Base-by-base conservation (phyloP, 53 echinoderm and acorn worm genomes). In the Crossaster papposus region DNA sequence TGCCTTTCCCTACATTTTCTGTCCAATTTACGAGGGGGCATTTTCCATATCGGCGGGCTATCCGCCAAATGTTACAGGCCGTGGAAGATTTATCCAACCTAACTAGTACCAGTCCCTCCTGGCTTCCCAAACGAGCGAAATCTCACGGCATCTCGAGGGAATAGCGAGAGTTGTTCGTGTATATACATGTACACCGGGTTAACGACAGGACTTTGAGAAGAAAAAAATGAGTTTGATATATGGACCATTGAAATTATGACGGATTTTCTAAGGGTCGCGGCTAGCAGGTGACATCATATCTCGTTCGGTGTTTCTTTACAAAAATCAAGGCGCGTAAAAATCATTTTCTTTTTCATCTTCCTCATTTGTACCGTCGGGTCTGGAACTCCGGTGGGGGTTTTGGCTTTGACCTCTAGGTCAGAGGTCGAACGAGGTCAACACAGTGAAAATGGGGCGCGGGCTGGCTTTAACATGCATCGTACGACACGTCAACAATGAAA, bases 131-230 rank as follows among this genome's bases (percentile, higher is more conserved):
- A 65, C 65, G 32, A 73, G 37, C 68, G 65, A 83, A 26, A 85
- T 85, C 73, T 85, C 85, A 54, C 85, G 73, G 22, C 23, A 51
- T 85, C 85, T 85, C 85, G 85, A 72, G 85, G 85, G 85, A 85
- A 52, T 30, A 65, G 18, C 36, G 68, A 28, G 68, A 28, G 34
- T 30, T 81, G 81, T 79, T 53, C 62, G 65, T 70, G 12, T 58
- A 52, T 20, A 20, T 52, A 10, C 50, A 50, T 50, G 5, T 37
- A 14, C 28, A 36, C 33, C 36, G 18, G 63, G 34, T n/a, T 5
- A 34, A 58, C 22, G 15, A 50, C 74, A 30, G 4, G 26, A 50
- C 38, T 26, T 7, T 9, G 14, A 76, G 36, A 34, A n/a, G 51
- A 38, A 33, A 5, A 14, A 14, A 53, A 79, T 8, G 53, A 50